Evolutionary conservation across 2,113 vertebrate genomes (phyloP), one percentile per base, ranked within the genome.

Genomic region (Poeciliopsis retropinna): DNA sequence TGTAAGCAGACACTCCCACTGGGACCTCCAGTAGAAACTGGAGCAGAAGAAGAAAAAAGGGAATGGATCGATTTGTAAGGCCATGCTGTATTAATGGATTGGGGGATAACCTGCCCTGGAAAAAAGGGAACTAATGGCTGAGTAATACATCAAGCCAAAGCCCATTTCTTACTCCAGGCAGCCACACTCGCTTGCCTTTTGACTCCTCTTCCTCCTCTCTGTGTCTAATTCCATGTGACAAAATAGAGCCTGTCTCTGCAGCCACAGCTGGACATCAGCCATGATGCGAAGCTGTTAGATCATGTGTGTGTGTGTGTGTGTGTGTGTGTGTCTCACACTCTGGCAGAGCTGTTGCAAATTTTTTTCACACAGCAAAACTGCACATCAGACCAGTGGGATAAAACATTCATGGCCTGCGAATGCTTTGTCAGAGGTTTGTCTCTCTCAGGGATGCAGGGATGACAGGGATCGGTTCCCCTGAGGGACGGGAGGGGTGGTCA

Each of bases 1-100:
- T 72, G 92, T 93, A 93, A 94, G 75, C 78, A 34, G 88, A 94
- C 84, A 88, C 89, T 81, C 83, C 93, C 91, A 15, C 51, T 25
- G 91, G 90, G 90, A 86, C 73, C 12, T 34, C 2, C 3, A 73
- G 76, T 72, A 78, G 78, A 87, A 77, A 81, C 30, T 74, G 88
- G 84, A 93, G 84, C 78, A 88, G 77, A 34, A 71, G 60, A 61
- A 65, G 30, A 41, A 75, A 84, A 85, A 79, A 66, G 70, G 71
- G 67, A 65, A 78, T 51, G 75, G 86, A 94, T 94, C 92, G 80
- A 92, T 93, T 80, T 87, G 84, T 79, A 60, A 29, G 74, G 76
- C n/a, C 41, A 68, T 25, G 76, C 39, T 67, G 64, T 78, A 88
- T 77, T 65, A 85, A 91, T 75, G 76, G 81, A 88, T 62, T 2